Percentiles rank a stretch among this genome's conserved stretches.
Evolutionary conservation across 2,888 invertebrate species (phyloP).

Genomic region (Limnephilus lunatus): DNA sequence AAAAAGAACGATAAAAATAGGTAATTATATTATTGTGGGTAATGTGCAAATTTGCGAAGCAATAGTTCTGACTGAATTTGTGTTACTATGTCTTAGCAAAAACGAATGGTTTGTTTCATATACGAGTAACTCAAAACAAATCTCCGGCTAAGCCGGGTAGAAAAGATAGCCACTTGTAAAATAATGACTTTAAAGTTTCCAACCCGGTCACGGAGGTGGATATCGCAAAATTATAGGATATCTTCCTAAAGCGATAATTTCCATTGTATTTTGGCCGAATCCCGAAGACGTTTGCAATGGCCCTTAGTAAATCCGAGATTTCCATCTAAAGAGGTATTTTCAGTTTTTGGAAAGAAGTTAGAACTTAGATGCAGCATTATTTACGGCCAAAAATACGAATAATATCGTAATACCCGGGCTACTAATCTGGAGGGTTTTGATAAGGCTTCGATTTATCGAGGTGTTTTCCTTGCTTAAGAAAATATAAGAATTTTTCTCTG

Average conservation of each 20-base stretch:
- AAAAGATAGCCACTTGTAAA: neutral
- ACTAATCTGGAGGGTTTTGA: slow-evolving; percentile 39
- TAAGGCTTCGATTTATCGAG: slow-evolving; percentile 33
- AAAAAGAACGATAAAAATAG: no score
- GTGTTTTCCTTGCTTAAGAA: slow-evolving; percentile 17
- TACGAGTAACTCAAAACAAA: neutral
- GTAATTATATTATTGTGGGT: no score
- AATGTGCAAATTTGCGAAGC: no score
- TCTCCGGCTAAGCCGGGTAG: neutral
- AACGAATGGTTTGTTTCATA: neutral
- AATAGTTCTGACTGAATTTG: no score
- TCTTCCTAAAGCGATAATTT: neutral
- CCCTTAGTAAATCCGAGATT: slow-evolving; percentile 13
- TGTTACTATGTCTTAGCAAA: neutral
- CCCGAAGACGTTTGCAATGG: neutral
- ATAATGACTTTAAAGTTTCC: neutral
- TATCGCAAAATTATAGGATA: neutral
- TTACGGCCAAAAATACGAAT: slow-evolving; percentile 29
- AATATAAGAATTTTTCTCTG: slow-evolving; percentile 36
- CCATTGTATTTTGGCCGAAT: neutral
- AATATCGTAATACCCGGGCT: slow-evolving; percentile 24
- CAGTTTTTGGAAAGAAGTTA: slow-evolving; percentile 21
- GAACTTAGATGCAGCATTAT: slow-evolving; percentile 34
- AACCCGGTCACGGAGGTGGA: neutral
- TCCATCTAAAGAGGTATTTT: slow-evolving; percentile 38